Percentiles rank a stretch among this genome's conserved stretches.
Evolutionary conservation across 1,140 invertebrate species (phyloP).

Genomic region (Idris sp.): DNA sequence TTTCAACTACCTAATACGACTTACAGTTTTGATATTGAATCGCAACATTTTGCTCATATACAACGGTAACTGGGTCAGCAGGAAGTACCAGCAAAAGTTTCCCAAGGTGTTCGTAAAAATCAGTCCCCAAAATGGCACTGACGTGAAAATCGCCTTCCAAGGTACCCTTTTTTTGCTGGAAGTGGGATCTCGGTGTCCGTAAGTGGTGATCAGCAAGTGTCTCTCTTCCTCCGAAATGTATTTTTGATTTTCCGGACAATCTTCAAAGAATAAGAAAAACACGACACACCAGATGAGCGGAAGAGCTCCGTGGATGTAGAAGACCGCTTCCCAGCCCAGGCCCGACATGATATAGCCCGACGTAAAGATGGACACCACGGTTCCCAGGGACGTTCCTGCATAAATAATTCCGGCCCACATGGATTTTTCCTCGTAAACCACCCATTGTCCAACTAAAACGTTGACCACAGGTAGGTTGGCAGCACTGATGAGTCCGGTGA

Average conservation of each 20-base stretch:
- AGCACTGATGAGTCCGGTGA: conserved; percentile 80
- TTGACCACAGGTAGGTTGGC: conserved; percentile 75
- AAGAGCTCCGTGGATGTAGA: conserved; percentile 87
- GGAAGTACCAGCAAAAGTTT: conserved; percentile 96
- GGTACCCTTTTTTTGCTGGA: conserved; percentile 77
- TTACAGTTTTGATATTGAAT: conserved; percentile 89
- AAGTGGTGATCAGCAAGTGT: conserved; percentile 79
- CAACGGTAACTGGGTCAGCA: conserved; percentile 93
- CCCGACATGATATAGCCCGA: conserved; percentile 83
- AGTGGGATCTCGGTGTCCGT: conserved; percentile 78
- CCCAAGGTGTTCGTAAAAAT: conserved; percentile 85
- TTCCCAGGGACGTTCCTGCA: conserved; percentile 85
- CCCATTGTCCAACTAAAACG: conserved; percentile 74
- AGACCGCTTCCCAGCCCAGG: conserved; percentile 86
- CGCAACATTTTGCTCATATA: conserved; percentile 95
- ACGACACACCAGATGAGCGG: conserved; percentile 84
- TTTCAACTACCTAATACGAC: too few species aligned
- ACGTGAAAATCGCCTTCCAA: conserved; percentile 85
- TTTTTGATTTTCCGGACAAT: conserved; percentile 85
- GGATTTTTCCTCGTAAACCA: conserved; percentile 75
- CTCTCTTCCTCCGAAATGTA: conserved; percentile 85
- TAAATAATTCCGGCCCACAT: conserved; percentile 81
- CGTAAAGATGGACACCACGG: conserved; percentile 85
- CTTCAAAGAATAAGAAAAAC: conserved; percentile 83
- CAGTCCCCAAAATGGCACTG: conserved; percentile 85